Evolutionary conservation across 1,140 invertebrate genomes (phyloP), one percentile per base, ranked within the genome.

Genomic region (Plutomurus gul): DNA sequence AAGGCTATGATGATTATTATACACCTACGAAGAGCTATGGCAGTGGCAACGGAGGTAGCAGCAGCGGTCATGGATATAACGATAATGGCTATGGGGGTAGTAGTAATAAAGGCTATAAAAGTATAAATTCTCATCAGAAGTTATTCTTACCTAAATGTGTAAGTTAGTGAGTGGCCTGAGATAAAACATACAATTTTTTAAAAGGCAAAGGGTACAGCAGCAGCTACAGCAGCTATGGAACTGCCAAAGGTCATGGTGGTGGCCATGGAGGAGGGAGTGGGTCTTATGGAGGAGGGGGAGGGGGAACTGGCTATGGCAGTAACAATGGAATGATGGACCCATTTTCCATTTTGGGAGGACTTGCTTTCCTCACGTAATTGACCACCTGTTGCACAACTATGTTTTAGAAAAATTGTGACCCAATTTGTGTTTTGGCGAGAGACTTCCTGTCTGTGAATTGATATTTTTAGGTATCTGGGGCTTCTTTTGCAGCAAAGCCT

Each of bases 301-400:
- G 76, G 20, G 78, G 82, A 20, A 30, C 49, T n/a, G 39, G 43
- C 18, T 47, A 37, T 5, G 33, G 25, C 0, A 49, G 73, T 6
- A n/a, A n/a, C n/a, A 60, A 46, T 25, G 78, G 80, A 1, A 74
- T 78, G 13, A 39, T 81, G 25, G 82, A 83, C 43, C 82, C 82
- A 16, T 83, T 83, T 56, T 81, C 82, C 11, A 81, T 83, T 71
- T 46, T 81, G 4, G 82, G 82, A 16, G 75, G 79, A 16, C 30
- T 83, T 11, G 79, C 82, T 10, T 83, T 83, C 39, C 70, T 83
- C 7, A 78, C 76, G 39, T 79, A n/a, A 43, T 43, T 43, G 8
- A 8, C 60, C 37, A 56, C 49, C 10, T 71, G 8, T 25, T 30
- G 30, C 11, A 71, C 30, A 11, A 4, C 18, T 43, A 20, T 11